phyloP scores from a whole-genome alignment of 2,113 vertebrate species.

The Thomomys bottae region DNA sequence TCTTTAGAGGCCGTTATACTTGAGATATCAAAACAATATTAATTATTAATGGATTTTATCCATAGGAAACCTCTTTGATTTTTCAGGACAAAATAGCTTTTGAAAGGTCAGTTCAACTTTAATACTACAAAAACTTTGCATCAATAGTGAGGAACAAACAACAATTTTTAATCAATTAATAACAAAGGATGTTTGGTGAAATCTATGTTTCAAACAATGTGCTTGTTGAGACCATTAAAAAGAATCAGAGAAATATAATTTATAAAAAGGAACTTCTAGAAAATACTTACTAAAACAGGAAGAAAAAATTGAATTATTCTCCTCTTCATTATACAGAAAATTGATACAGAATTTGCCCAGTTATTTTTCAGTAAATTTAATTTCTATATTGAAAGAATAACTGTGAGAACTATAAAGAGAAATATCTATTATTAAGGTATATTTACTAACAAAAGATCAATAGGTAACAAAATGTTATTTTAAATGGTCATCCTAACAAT shows the following conservation, averaged over 20 bases:
- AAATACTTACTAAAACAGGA: neutral
- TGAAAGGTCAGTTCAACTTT: conserved; percentile 55
- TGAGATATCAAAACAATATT: conserved; percentile 55
- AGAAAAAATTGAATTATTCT: neutral
- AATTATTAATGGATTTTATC: conserved; percentile 68
- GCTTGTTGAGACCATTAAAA: conserved; percentile 12
- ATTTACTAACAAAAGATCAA: neutral
- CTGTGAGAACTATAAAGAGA: neutral
- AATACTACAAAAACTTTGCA: conserved; percentile 27
- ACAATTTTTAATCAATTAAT: conserved; percentile 34
- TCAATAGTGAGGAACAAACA: neutral
- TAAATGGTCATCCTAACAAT: neutral
- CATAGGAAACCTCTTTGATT: conserved; percentile 49
- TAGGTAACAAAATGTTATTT: neutral
- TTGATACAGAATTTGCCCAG: neutral
- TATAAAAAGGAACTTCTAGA: conserved; percentile 13
- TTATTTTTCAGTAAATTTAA: neutral
- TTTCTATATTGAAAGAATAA: neutral
- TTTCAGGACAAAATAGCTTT: conserved; percentile 36
- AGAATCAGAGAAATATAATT: neutral
- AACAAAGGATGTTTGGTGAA: neutral
- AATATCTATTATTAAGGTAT: neutral
- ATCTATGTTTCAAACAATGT: neutral
- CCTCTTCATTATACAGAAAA: neutral
- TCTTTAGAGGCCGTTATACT: conserved; percentile 40